Evolutionary conservation across 2,888 invertebrate species (phyloP).

Genomic region (Argyresthia albistria): DNA sequence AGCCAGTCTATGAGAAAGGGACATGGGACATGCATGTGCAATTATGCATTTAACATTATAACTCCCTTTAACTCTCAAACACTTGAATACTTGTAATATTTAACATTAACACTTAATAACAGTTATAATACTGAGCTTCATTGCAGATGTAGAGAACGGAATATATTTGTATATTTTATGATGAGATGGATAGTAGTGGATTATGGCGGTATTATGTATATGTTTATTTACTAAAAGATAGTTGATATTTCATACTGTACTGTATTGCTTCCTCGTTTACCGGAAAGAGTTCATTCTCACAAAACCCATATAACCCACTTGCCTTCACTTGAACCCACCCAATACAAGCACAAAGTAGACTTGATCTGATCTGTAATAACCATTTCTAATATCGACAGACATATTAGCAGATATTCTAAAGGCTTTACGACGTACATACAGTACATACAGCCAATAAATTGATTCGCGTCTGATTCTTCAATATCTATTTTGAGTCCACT

Average conservation of each 20-base stretch:
- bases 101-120: constrained; percentile 20
- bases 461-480: no score
- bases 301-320: constrained; percentile 39
- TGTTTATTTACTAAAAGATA: not conserved
- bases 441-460: no score
- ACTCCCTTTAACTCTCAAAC: not conserved
- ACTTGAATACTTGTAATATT: constrained; percentile 8
- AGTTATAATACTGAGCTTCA: constrained; percentile 50
- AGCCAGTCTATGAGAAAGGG: no score
- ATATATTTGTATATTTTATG: constrained; percentile 30
- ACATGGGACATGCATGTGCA: no score
- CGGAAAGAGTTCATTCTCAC: constrained; percentile 51
- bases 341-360: constrained; percentile 14
- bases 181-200: not conserved
- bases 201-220: not conserved
- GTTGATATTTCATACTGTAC: constrained; percentile 16
- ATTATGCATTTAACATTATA: not conserved
- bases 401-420: no score
- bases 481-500: not conserved
- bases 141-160: constrained; percentile 29
- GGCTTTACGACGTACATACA: no score
- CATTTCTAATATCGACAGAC: not conserved
- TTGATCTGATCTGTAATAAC: constrained; percentile 22
- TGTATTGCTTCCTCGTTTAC: constrained; percentile 61
- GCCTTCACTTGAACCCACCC: not conserved